Evolutionary conservation across 2,888 invertebrate genomes (phyloP).

Genomic region (Rhodophaea formosa): DNA sequence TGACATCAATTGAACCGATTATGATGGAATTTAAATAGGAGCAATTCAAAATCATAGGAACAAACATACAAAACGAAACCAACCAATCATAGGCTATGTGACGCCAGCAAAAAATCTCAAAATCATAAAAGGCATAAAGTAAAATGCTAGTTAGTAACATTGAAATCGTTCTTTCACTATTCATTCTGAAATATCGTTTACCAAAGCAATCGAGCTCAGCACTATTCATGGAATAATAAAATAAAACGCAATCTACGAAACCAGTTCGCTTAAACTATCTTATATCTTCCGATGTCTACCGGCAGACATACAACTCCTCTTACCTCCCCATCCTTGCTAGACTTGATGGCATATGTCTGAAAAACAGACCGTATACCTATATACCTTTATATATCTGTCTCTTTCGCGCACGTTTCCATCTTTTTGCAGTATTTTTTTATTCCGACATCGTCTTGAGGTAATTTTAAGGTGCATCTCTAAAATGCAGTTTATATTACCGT

Average conservation of each 20-base stretch:
- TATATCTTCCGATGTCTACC: not conserved
- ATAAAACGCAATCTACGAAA: not conserved
- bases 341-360: not conserved
- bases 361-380: not conserved
- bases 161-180: too few relatives aligned
- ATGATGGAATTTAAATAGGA: too few relatives aligned
- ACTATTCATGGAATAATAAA: not conserved
- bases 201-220: not conserved
- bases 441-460: not conserved
- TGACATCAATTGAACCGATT: too few relatives aligned
- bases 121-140: too few relatives aligned
- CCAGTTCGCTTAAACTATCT: not conserved
- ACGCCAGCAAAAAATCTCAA: too few relatives aligned
- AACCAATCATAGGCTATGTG: too few relatives aligned
- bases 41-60: too few relatives aligned
- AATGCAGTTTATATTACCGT: not conserved
- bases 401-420: not conserved
- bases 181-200: too few relatives aligned
- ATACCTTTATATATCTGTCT: not conserved
- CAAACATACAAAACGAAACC: too few relatives aligned
- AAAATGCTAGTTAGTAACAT: too few relatives aligned
- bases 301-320: not conserved
- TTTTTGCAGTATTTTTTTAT: not conserved
- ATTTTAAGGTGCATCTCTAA: slow-evolving; percentile 4
- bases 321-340: not conserved